Base-by-base conservation (phyloP, 2,888 invertebrate species). In the Emesis furor region DNA sequence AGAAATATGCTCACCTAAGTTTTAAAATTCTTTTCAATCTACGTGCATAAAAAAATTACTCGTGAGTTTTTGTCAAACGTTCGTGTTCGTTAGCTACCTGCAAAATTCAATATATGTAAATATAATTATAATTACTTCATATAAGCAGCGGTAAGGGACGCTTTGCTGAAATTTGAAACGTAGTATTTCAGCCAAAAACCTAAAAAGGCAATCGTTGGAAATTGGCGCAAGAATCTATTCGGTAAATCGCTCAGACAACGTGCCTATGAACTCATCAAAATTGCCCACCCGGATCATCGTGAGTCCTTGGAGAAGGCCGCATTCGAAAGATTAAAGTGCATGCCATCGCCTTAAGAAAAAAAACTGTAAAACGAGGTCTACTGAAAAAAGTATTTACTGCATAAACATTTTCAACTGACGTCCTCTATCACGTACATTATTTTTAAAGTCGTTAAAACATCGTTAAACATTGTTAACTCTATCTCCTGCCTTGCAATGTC, bases 261-360 rank as follows among this genome's bases (percentile, higher is more conserved):
- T 76, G 99, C 99, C 3, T 98, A 99, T 94, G 99, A 98, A 82
- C 97, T 99, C 4, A 99, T 99, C 92, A 97, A 98, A 86, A 98
- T 99, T 55, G 98, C 99, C 1, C 99, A 99, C 94, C 99, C 99
- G 0, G 97, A 98, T 92, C 99, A 99, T 91, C 97, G 99, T 75
- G 98, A 98, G 91, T 92, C 95, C 0, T 96, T 99, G 37, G 99
- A 99, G 93, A 99, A 98, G 92, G 98, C 98, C 5, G 98, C 99
- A 10, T 99, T 98, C 93, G 98, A 99, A 89, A 97, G 99, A 68
- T 97, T 99, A 8, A 98, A 98, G 93, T 97, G 97, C 84, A 98
- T 98, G 98, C 99, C 99, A 0, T 94, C 97, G 77, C 96, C 97
- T 91, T 97, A 97, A 93, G 24, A 12, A n/a, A 35, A 59, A 12